A percentile compares a stretch with the other conserved stretches of the same genome.
phyloP scores from a whole-genome alignment of 2,113 vertebrate genomes.

The Falcunculus frontatus region DNA sequence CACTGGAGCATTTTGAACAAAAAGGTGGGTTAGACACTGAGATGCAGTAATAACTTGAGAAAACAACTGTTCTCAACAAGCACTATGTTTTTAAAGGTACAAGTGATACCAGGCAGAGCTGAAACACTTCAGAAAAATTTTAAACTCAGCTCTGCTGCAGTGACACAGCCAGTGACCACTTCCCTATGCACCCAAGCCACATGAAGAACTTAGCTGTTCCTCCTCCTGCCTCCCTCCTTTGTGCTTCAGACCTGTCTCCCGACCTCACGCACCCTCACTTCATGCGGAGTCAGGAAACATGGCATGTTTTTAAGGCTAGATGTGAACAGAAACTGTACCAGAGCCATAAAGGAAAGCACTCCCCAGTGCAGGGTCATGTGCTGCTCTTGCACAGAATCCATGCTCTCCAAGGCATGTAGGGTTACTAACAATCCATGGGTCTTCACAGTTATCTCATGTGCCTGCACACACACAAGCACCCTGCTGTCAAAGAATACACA shows the following conservation, averaged over 20 bases:
- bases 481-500: not conserved
- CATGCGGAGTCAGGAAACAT: not conserved
- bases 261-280: not conserved
- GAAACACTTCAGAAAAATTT: not conserved
- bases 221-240: not conserved
- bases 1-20: not conserved
- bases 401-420: accelerated
- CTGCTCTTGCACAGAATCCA: not conserved
- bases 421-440: not conserved
- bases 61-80: not conserved
- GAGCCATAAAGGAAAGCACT: not conserved
- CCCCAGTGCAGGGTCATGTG: not conserved
- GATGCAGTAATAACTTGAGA: not conserved
- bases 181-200: not conserved
- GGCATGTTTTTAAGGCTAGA: not conserved
- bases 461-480: not conserved
- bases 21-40: not conserved
- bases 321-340: not conserved
- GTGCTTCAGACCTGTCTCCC: not conserved
- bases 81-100: not conserved
- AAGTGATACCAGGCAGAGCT: not conserved
- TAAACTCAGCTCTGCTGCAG: not conserved
- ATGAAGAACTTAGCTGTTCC: not conserved
- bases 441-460: not conserved
- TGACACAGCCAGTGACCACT: not conserved